Conservation (phyloP, 2,113 vertebrate species). For the Tachycineta bicolor region DNA sequence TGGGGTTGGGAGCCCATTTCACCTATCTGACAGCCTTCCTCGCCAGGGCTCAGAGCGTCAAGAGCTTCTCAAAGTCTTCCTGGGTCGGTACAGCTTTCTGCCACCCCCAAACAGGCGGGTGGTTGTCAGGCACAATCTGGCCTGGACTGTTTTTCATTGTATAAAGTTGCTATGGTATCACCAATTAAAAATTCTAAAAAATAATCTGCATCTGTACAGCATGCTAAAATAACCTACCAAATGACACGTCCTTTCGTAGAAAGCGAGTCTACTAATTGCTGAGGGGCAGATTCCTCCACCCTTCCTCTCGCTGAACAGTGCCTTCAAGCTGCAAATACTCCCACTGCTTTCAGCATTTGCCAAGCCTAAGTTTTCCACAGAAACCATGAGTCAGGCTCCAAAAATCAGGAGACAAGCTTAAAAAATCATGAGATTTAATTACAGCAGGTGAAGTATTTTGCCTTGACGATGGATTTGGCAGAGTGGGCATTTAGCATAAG, state of each 20-base stretch:
- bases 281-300: constrained; percentile 68
- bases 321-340: constrained; percentile 69
- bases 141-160: constrained; percentile 66
- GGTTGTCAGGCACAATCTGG: constrained; percentile 70
- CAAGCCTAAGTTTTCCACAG: constrained; percentile 56
- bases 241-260: constrained; percentile 70
- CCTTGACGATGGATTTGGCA: background rate
- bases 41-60: background rate
- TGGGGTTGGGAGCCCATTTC: background rate
- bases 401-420: constrained; percentile 52
- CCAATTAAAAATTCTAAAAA: constrained; percentile 72
- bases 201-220: constrained; percentile 71
- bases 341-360: constrained; percentile 65
- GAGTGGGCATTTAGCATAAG: background rate
- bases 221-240: constrained; percentile 71
- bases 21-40: background rate
- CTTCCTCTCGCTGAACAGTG: constrained; percentile 55
- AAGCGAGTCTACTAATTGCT: constrained; percentile 70
- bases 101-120: constrained; percentile 65
- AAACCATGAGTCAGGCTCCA: constrained; percentile 63
- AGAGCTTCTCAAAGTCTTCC: constrained; percentile 21
- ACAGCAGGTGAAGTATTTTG: constrained; percentile 39
- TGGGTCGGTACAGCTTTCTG: constrained; percentile 43
- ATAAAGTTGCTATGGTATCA: constrained; percentile 72
- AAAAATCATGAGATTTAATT: constrained; percentile 59